These are phyloP conservation scores for Lissonota sp. DNA, from an alignment of 2,888 invertebrate genomes.

Conservation along the genomic window DNA sequence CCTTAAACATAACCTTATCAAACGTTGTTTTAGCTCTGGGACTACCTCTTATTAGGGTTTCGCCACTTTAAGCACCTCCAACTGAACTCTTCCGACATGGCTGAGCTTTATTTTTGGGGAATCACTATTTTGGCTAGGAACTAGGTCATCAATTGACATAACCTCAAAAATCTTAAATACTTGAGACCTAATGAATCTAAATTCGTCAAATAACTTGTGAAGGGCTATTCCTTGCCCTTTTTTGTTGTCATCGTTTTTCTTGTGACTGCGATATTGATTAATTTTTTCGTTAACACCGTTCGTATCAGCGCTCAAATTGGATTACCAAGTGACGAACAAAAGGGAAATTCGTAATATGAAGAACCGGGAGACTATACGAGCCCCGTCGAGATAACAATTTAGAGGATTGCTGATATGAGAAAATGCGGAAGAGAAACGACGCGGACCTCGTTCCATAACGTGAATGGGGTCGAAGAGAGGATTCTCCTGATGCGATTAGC, in stretches of 20 bases:
- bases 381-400: slow-evolving; percentile 43
- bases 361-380: slow-evolving; percentile 22
- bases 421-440: slow-evolving; percentile 25
- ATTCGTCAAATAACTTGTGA: neutral
- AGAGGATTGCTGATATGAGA: slow-evolving; percentile 44
- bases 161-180: too few species aligned
- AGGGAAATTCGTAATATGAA: slow-evolving; percentile 13
- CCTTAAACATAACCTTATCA: too few species aligned
- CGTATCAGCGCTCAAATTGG: slow-evolving; percentile 16
- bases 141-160: too few species aligned
- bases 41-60: too few species aligned
- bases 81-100: too few species aligned
- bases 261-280: slow-evolving; percentile 1
- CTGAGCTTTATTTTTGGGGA: too few species aligned
- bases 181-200: too few species aligned
- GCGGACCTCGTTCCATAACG: slow-evolving; percentile 2
- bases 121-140: too few species aligned
- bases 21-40: too few species aligned
- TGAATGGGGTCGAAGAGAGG: neutral
- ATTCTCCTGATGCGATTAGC: slow-evolving; percentile 40
- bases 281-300: neutral
- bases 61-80: too few species aligned
- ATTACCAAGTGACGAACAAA: slow-evolving; percentile 21
- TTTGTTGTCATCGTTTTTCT: neutral
- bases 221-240: too few species aligned